A percentile compares a stretch with the other conserved stretches of the same genome.
Evolutionary conservation across 2,888 invertebrate species (phyloP).

Genomic region (Thymelicus acteon): DNA sequence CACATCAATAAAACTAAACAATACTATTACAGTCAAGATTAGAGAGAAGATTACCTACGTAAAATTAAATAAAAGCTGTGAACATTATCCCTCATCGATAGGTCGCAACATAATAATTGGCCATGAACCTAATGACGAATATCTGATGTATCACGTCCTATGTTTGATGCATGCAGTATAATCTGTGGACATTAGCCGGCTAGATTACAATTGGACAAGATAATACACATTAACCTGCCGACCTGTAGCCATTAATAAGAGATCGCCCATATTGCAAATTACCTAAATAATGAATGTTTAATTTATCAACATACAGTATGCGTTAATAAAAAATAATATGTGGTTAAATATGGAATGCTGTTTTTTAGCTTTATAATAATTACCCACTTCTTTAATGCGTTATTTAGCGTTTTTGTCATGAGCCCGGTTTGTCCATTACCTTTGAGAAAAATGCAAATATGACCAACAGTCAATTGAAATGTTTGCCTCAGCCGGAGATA

Average conservation of each 20-base stretch:
- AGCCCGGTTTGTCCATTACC: no score
- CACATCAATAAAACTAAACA: neutral
- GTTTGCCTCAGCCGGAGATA: no score
- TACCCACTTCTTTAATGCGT: no score
- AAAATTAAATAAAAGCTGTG: neutral
- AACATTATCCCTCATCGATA: neutral
- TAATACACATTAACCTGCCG: conserved; percentile 32
- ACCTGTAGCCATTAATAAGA: conserved; percentile 26
- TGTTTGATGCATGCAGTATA: conserved; percentile 34
- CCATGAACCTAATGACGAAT: conserved; percentile 24
- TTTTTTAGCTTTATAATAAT: no score
- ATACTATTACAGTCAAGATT: neutral
- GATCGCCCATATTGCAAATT: conserved; percentile 15
- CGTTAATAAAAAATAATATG: no score
- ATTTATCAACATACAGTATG: neutral
- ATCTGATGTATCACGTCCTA: conserved; percentile 32
- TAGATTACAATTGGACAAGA: conserved; percentile 33
- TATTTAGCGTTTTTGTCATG: no score
- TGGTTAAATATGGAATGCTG: no score
- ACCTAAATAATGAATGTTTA: conserved; percentile 2
- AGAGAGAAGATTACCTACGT: neutral
- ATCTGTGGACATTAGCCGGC: conserved; percentile 35
- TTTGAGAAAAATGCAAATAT: no score
- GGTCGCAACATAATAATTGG: conserved; percentile 13
- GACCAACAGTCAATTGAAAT: no score